A percentile compares a stretch with the other conserved stretches of the same genome.
Conservation (phyloP, 1,140 invertebrate genomes). For the Monochamus saltuarius region DNA sequence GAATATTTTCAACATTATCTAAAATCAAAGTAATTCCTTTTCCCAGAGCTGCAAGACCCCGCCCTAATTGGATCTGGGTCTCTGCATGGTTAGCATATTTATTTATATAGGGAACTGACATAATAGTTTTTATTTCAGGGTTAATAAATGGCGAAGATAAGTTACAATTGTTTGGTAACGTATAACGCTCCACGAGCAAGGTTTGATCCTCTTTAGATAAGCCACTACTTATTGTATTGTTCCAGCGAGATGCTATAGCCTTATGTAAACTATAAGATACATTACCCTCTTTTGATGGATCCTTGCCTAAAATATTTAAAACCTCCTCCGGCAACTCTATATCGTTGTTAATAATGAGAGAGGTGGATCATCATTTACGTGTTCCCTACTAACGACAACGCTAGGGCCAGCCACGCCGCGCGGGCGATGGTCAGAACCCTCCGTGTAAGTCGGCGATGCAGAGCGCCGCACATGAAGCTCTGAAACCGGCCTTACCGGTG, state of each 20-base stretch:
- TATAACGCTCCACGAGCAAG: no score
- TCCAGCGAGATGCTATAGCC: no score
- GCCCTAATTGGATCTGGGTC: no score
- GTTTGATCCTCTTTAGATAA: no score
- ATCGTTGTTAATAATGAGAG: neutral
- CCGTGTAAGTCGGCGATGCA: neutral
- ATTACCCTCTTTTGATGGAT: neutral
- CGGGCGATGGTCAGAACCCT: neutral
- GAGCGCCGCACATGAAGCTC: neutral
- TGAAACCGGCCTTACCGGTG: neutral
- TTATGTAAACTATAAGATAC: neutral
- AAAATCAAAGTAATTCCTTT: neutral
- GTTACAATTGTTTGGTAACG: no score
- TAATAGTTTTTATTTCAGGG: no score
- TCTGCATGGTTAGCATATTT: no score
- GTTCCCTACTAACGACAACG: neutral
- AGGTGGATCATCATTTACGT: neutral
- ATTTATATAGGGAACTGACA: no score
- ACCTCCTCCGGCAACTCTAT: neutral
- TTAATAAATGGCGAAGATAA: no score
- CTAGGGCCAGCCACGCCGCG: no score
- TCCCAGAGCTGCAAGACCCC: no score
- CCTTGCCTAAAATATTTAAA: neutral
- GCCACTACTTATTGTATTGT: no score
- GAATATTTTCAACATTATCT: neutral